Conservation (phyloP, 1,140 invertebrate genomes). For the Drosophila pandora region DNA sequence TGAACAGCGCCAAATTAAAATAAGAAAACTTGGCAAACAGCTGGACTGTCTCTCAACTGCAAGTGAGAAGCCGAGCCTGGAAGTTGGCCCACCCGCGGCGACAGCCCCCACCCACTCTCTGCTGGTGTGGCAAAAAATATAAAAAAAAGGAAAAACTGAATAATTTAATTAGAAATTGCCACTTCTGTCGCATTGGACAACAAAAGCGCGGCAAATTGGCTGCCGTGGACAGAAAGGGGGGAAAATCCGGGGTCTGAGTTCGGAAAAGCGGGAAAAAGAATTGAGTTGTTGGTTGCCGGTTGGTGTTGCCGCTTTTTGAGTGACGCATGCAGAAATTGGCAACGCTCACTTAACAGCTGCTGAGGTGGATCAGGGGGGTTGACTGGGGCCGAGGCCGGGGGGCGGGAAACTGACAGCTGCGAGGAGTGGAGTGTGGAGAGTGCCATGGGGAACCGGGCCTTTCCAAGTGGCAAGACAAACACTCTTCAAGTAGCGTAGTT, state of each 20-base stretch:
- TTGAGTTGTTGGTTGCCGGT: conserved; percentile 45
- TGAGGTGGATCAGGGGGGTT: conserved; percentile 16
- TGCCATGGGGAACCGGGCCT: not conserved
- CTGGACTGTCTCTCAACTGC: conserved; percentile 39
- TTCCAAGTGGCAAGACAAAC: conserved; percentile 48
- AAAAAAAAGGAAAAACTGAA: conserved; percentile 53
- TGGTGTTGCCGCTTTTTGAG: conserved; percentile 49
- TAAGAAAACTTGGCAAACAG: conserved; percentile 63
- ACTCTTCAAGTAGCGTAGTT: conserved; percentile 64
- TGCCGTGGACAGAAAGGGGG: conserved; percentile 23
- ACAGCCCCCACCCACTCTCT: conserved; percentile 8
- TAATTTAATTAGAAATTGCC: conserved; percentile 82
- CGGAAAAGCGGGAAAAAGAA: conserved; percentile 29
- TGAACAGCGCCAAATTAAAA: conserved; percentile 57
- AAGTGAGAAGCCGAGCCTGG: conserved; percentile 20
- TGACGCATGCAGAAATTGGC: conserved; percentile 76
- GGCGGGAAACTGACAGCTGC: conserved; percentile 65
- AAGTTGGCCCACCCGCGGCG: conserved; percentile 39
- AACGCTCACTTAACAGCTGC: conserved; percentile 60
- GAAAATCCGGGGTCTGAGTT: conserved; percentile 1
- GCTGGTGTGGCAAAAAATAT: conserved; percentile 15
- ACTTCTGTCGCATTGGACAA: conserved; percentile 77
- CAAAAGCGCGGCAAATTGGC: conserved; percentile 78
- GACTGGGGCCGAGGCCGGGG: not conserved
- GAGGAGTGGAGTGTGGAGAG: not conserved